Evolutionary conservation across 2,797 vertebrate species (phyloP), one percentile per base, ranked within the genome.

Genomic region (Pelobates cultripes): DNA sequence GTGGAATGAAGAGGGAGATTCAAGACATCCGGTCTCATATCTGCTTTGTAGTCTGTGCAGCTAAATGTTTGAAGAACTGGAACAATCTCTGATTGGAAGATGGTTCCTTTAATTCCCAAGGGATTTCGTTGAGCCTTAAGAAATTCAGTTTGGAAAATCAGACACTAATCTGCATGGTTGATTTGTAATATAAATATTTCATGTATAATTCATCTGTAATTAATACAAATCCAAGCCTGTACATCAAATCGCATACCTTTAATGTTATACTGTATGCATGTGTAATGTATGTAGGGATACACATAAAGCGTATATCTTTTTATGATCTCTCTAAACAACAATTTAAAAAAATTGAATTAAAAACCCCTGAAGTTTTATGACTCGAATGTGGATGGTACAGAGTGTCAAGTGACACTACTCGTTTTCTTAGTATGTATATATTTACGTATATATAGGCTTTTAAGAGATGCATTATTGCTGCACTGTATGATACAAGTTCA

Each of bases 21-120:
- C 74, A 72, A 17, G 75, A 78, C 40, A 67, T 61, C 2, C 63
- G 3, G 13, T 78, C 75, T 28, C 12, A 69, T 57, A 57, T 72
- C 6, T 17, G 40, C 51, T 73, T 78, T 68, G 61, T 40, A 15
- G 42, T 68, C 42, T 82, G 81, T 78, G 81, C 81, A 17, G 42
- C 47, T 47, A 73, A 69, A 51, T 82, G 81, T 77, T 61, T 82
- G 47, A 78, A 69, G 41, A 78, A 73, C 10, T 73, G 51, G 75
- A 53, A 40, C 60, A 64, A 28, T 15, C 7, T 73, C 55, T 82
- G 81, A 55, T 42, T 47, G 13, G 43, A 64, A 57, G 8, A 12
- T 9, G 4, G 55, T 14, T 57, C 47, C 5, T 4, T 57, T 57
- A 4, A 14, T 57, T 12, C 14, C 55, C 9, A 57, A 12, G 9